A percentile compares a stretch with the other conserved stretches of the same genome.
phyloP scores from a whole-genome alignment of 2,113 vertebrate species.

The Scopus umbretta region DNA sequence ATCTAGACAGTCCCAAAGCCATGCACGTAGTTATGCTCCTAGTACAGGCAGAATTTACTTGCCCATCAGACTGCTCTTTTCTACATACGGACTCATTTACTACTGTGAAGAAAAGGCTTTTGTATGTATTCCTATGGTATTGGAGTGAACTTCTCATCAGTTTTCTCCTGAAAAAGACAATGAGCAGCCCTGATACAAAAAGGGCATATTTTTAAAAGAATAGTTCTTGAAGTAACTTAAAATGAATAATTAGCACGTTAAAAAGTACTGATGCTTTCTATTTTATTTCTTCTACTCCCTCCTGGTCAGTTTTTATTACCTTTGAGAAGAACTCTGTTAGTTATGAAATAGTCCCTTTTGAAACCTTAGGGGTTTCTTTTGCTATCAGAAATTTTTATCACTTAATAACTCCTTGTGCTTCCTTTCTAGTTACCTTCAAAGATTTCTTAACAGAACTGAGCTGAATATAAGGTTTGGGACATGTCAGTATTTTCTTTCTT shows the following conservation, averaged over 20 bases:
- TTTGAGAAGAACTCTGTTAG: neutral
- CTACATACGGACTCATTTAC: neutral
- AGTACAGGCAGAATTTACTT: neutral
- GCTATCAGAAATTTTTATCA: neutral
- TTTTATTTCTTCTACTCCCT: neutral
- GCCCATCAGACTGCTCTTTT: neutral
- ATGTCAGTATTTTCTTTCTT: neutral
- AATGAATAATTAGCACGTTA: neutral
- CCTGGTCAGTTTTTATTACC: neutral
- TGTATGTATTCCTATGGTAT: neutral
- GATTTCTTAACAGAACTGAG: neutral
- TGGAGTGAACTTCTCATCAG: neutral
- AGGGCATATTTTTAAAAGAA: neutral
- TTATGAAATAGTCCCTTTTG: neutral
- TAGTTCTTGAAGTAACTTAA: neutral
- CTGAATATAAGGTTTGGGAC: neutral
- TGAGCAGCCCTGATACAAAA: neutral
- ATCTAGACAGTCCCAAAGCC: neutral
- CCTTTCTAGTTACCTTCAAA: slow-evolving; percentile 15
- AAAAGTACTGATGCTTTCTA: neutral
- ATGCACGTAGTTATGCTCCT: rapidly evolving
- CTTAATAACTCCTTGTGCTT: neutral
- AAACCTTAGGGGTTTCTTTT: neutral
- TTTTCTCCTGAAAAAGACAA: neutral
- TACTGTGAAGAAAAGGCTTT: neutral